Evolutionary conservation across 1,140 invertebrate genomes (phyloP).

Genomic region (Zaprionus gabonicus): DNA sequence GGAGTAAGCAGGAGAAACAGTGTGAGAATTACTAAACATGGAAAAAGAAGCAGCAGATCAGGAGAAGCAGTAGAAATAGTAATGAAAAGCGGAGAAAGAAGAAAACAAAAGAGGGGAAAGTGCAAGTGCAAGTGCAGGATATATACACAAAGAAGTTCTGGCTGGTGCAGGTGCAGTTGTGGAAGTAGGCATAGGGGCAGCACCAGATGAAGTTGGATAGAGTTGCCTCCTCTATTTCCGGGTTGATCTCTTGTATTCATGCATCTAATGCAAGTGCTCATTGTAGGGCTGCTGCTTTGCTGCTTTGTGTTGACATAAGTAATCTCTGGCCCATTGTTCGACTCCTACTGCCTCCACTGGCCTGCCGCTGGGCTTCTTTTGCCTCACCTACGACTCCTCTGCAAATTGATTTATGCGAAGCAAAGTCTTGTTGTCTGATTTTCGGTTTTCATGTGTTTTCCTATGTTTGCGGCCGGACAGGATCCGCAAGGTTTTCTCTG

Average conservation of each 20-base stretch:
- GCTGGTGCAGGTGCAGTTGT: background rate
- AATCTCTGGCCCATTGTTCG: constrained; percentile 52
- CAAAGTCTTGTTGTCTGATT: constrained; percentile 63
- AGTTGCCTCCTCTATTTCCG: constrained; percentile 1
- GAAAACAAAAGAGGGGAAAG: background rate
- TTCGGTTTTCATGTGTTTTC: constrained; percentile 38
- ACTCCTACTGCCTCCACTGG: background rate
- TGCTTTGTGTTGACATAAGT: constrained; percentile 72
- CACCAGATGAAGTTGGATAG: background rate
- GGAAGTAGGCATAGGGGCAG: background rate
- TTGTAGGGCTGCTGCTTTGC: constrained; percentile 45
- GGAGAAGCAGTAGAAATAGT: background rate
- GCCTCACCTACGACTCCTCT: constrained; percentile 11
- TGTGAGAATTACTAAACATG: background rate
- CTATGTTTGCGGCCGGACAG: constrained; percentile 8
- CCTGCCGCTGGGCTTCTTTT: background rate
- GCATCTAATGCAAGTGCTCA: constrained; percentile 60
- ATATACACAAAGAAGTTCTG: background rate
- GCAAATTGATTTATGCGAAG: constrained; percentile 68
- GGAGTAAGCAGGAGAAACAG: background rate
- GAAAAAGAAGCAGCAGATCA: background rate
- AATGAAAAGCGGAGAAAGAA: background rate
- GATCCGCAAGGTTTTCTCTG: constrained; percentile 32
- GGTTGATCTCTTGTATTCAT: constrained; percentile 57
- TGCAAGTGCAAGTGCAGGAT: too few species aligned